Conservation (phyloP, 2,888 invertebrate species). For the Osmoderma eremita region DNA sequence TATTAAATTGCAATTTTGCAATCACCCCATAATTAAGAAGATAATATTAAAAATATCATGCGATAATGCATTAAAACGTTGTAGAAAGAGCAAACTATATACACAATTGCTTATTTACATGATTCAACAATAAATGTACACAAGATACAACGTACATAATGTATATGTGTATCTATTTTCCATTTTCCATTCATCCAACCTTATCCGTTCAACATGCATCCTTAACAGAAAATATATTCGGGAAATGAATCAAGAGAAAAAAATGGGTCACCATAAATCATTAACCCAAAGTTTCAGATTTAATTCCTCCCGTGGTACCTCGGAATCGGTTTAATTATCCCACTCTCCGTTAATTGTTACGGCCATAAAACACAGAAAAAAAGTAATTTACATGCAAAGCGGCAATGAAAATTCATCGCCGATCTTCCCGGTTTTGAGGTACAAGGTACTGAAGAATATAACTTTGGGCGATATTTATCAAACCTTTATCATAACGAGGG, state of each 20-base stretch:
- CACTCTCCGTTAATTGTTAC: constrained; percentile 24
- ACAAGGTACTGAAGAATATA: not conserved
- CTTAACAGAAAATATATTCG: too few relatives aligned
- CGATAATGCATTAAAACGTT: too few relatives aligned
- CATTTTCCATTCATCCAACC: too few relatives aligned
- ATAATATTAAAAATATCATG: too few relatives aligned
- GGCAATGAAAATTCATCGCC: constrained; percentile 29
- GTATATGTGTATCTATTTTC: too few relatives aligned
- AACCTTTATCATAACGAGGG: not conserved
- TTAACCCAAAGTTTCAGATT: constrained; percentile 8
- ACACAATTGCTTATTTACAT: too few relatives aligned
- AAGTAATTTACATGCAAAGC: constrained; percentile 33
- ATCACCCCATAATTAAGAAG: too few relatives aligned
- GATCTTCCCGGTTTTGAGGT: constrained; percentile 1
- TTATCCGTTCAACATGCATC: too few relatives aligned
- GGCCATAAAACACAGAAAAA: constrained; percentile 25
- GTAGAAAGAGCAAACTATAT: too few relatives aligned
- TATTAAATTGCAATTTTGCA: too few relatives aligned
- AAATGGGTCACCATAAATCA: constrained; percentile 18
- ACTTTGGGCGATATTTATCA: not conserved
- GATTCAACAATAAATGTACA: too few relatives aligned
- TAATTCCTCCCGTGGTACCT: constrained; percentile 19
- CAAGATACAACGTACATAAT: too few relatives aligned
- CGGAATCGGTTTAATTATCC: constrained; percentile 33
- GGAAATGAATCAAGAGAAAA: not conserved